Evolutionary conservation across 2,797 vertebrate genomes (phyloP), one percentile per base, ranked within the genome.

Genomic region (Clarias pachynema): DNA sequence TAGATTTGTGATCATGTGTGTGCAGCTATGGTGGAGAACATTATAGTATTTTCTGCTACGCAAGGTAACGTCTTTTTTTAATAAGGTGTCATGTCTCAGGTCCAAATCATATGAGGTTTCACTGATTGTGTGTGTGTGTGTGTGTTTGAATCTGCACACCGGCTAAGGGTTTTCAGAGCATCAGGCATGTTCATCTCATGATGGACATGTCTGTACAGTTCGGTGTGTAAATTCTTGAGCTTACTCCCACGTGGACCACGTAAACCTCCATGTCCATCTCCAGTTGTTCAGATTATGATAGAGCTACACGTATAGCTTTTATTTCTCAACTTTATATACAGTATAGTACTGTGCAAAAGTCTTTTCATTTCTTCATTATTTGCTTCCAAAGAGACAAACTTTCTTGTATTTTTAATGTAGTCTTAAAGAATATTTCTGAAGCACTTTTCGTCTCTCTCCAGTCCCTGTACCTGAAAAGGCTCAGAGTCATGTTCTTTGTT

Each of bases 1-100:
- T 88, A 20, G 75, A 72, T 56, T 26, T 65, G 29, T 70, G 77
- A 72, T 75, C 18, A 26, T 26, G 60, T 20, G 59, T 81, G 34
- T 79, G 78, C 20, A 18, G 44, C 15, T 29, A 60, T 77, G 31
- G 40, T 68, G 44, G 18, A 68, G 84, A 59, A 53, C 62, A 68
- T 31, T 24, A 5, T 18, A 44, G 70, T 56, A 56, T 72, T 83
- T 83, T 79, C 70, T 83, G 53, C 29, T 66, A 56, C 81, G 44
- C 34, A n/a, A 65, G 79, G 62, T 66, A 66, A 31, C 5, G 26
- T 31, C 5, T 49, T 37, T 26, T 79, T 26, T 79, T 49, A 65
- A 65, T 49, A 65, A 65, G 34, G 9, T 44, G 9, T 24, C 40
- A 26, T 26, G 15, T 20, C 29, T 77, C 18, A 57, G 49, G 15